phyloP scores from a whole-genome alignment of 2,888 invertebrate genomes.

The Eumerus sabulonum region DNA sequence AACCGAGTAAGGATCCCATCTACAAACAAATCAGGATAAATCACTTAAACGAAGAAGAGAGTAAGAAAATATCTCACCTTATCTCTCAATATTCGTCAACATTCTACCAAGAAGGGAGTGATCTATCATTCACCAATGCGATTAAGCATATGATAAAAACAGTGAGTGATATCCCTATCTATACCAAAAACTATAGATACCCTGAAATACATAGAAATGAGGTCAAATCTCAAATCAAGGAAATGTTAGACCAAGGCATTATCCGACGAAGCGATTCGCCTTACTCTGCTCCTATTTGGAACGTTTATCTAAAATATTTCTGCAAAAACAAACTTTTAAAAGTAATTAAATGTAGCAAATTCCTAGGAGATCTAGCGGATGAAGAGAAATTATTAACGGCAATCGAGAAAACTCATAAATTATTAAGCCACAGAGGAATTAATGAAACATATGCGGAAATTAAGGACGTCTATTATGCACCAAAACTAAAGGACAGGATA shows the following conservation, averaged over 20 bases:
- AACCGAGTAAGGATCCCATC: conserved; percentile 14
- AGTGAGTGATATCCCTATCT: conserved; percentile 30
- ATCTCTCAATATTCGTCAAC: conserved; percentile 3
- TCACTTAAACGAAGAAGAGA: conserved; percentile 8
- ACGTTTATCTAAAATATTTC: conserved; percentile 21
- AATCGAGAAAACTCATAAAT: conserved; percentile 25
- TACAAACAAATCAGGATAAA: not conserved
- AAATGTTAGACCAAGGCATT: conserved; percentile 35
- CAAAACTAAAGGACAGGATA: conserved; percentile 26
- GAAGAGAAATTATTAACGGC: conserved; percentile 4
- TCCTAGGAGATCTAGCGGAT: conserved; percentile 24
- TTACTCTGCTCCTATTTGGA: conserved; percentile 63
- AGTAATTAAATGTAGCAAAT: conserved; percentile 8
- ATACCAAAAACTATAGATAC: conserved; percentile 41
- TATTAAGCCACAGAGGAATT: conserved; percentile 40
- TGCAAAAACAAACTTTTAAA: conserved; percentile 16
- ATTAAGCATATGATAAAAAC: conserved; percentile 50
- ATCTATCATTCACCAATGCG: conserved; percentile 44
- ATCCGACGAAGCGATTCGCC: conserved; percentile 51
- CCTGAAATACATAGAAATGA: conserved; percentile 43
- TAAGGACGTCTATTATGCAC: conserved; percentile 22
- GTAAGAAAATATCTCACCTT: conserved; percentile 1
- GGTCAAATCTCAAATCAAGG: conserved; percentile 29
- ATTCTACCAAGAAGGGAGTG: conserved; percentile 28
- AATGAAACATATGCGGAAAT: conserved; percentile 28